These are phyloP conservation scores for Nematolebias whitei DNA, from an alignment of 2,113 vertebrate genomes.

Conservation along the genomic window DNA sequence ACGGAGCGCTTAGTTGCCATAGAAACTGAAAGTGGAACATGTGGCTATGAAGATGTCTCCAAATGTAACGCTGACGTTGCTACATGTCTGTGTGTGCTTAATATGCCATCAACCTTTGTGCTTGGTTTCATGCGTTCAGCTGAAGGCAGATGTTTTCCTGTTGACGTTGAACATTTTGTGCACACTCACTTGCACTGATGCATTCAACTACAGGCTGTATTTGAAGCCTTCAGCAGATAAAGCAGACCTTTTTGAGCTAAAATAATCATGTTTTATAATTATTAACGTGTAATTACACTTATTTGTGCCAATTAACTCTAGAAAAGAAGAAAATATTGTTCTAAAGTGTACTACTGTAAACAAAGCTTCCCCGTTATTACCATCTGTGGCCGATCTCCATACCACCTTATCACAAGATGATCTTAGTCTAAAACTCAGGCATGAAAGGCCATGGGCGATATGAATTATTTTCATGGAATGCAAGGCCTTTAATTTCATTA, in stretches of 20 bases:
- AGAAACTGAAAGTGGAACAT: neutral
- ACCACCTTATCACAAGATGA: too few species aligned
- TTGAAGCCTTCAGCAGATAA: neutral
- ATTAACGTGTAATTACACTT: too few species aligned
- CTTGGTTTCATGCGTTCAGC: neutral
- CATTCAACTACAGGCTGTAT: neutral
- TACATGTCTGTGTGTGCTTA: neutral
- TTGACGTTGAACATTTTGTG: neutral
- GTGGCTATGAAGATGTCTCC: neutral
- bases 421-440: too few species aligned
- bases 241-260: neutral
- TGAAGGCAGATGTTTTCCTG: neutral
- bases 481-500: neutral
- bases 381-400: too few species aligned
- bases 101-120: neutral
- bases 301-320: neutral
- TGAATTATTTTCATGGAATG: too few species aligned
- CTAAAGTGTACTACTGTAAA: neutral
- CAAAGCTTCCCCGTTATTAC: neutral
- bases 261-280: neutral
- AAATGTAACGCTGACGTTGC: neutral
- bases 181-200: neutral
- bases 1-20: neutral
- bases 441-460: too few species aligned
- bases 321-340: neutral